Evolutionary conservation across 2,888 invertebrate genomes (phyloP), one percentile per base, ranked within the genome.

Genomic region (Pilophorus perplexus): DNA sequence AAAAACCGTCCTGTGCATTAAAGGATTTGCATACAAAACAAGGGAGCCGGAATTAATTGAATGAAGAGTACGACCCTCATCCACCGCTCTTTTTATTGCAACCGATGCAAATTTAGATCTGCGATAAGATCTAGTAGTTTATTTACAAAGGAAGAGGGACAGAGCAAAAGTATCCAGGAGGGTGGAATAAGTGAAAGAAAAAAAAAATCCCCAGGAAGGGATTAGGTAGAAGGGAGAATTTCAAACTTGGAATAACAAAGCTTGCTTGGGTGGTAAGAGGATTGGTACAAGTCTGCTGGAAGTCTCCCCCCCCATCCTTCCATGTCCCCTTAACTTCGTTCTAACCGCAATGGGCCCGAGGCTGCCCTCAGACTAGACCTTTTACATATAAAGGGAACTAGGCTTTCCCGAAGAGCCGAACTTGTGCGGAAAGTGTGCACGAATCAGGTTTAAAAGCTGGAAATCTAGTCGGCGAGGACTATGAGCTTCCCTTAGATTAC

Each of bases 231-330:
- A 55, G 55, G 59, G 59, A 59, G 62, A 62, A 62, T 62, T 62
- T 62, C 62, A 62, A 62, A 62, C 46, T 62, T 62, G 48, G 62
- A 62, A 62, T 62, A 62, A 62, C 62, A 62, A 62, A 14, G 62
- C 62, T 48, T 6, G 22, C n/a, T 16, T 27, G 28, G 42, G 46
- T 46, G 46, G 44, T 62, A 62, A 62, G 62, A 44, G 62, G 62
- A 62, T 62, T 62, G 62, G 46, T 62, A 59, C 59, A 59, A 59
- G 59, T 59, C 59, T 42, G 59, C 23, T 12, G 27, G 59, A 59
- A 59, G 42, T 59, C 44, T 38, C 22, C 50, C n/a, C n/a, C 20
- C 27, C 59, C 44, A 42, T 23, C 22, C 44, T 40, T 59, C 59
- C 59, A 12, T 28, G 16, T 25, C 16, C 40, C 27, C 42, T 27